Base-by-base conservation (phyloP, 2,113 vertebrate genomes). In the Eretmochelys imbricata region DNA sequence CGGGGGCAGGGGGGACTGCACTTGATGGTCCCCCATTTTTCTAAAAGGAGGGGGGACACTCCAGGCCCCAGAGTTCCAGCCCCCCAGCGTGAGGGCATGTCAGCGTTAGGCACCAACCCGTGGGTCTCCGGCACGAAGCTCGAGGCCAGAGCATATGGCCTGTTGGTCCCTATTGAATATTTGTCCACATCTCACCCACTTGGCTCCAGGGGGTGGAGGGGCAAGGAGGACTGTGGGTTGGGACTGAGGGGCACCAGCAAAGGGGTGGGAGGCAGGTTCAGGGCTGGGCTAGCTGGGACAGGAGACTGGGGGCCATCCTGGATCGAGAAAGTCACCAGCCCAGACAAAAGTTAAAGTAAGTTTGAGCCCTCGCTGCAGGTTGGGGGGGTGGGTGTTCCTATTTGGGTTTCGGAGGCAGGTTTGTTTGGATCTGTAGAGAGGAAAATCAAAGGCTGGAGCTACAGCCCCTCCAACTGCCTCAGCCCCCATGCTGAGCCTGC, bases 401-500 rank as follows among this genome's bases (percentile, higher is more conserved):
- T 42, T 31, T 48, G n/a, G 9, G 62, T 42, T 22, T 38, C 10
- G 12, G 8, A 38, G 50, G 27, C 24, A 38, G 78, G 51, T 20
- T 31, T 24, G 8, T 16, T 42, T 42, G 51, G 57, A 72, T 50
- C 42, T 1, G 7, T 50, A 19, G 25, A 10, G 54, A 53, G 35
- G 24, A 27, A 55, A 46, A 14, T 16, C 1, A 12, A 12, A 46
- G 50, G 92, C 80, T 57, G 53, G 25, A 46, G 24, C 38, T 35
- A 8, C 1, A 6, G 29, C 1, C 7, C 4, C 13, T 51, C 50
- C 5, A 17, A 42, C 42, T 42, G 42, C 50, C 51, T 10, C 78
- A 31, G 6, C 31, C 14, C 22, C 42, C 1, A 0, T 12, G 48
- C 3, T 5, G 29, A 42, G 9, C 3, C 35, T 53, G 88, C 2